Conservation (phyloP, 2,888 invertebrate genomes). For the Holacanthella duospinosa region DNA sequence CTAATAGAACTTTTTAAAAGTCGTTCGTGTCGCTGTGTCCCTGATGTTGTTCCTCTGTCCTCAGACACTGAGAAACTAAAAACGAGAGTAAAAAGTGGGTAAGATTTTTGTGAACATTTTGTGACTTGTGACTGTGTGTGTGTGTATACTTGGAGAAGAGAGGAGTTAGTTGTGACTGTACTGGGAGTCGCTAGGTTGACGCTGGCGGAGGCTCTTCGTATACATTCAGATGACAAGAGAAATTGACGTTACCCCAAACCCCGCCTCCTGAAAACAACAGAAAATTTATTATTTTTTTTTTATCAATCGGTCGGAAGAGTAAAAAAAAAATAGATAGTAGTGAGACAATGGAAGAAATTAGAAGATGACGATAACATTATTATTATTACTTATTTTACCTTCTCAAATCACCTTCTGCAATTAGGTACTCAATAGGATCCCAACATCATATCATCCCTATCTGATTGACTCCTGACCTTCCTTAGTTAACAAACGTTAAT, state of each 20-base stretch:
- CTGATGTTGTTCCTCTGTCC: background rate
- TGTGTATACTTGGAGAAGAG: background rate
- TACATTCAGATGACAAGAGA: background rate
- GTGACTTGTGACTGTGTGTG: background rate
- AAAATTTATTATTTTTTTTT: background rate
- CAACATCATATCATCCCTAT: no score
- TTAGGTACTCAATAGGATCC: background rate
- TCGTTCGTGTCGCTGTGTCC: background rate
- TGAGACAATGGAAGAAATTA: background rate
- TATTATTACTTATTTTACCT: no score
- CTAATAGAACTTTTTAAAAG: no score
- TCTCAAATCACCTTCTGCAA: background rate
- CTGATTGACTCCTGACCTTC: no score
- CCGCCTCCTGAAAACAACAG: background rate
- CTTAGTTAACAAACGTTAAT: background rate
- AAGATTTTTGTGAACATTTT: no score
- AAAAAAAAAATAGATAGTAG: no score
- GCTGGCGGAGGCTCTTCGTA: background rate
- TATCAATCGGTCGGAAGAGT: background rate
- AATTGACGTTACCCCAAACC: background rate
- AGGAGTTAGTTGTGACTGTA: background rate
- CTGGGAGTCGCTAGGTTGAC: background rate
- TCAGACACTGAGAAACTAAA: background rate
- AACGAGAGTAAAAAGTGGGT: background rate
- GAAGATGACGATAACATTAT: background rate